These are phyloP conservation scores for Parapristionchus giblindavisi DNA, from an alignment of 2,888 invertebrate genomes.

Conservation along the genomic window DNA sequence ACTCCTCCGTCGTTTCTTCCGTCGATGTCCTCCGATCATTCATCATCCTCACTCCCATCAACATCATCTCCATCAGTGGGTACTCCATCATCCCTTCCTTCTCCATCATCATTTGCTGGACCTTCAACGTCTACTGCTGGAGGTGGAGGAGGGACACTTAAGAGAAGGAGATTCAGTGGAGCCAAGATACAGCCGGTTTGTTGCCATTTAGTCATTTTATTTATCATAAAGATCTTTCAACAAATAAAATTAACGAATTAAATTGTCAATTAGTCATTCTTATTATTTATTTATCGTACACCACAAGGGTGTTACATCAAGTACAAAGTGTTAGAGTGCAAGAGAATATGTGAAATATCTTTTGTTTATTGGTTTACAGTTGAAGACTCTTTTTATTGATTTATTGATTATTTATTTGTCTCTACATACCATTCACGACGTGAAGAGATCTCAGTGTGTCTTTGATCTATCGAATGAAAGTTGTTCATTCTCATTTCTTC, in stretches of 20 bases:
- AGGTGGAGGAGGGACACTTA: no score
- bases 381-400: no score
- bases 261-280: not conserved
- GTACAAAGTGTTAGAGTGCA: no score
- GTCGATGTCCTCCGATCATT: not conserved
- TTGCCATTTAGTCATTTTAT: not conserved
- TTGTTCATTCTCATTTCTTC: not conserved
- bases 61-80: not conserved
- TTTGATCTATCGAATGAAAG: not conserved
- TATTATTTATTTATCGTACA: not conserved
- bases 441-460: no score
- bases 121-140: constrained; percentile 41
- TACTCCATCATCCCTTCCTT: not conserved
- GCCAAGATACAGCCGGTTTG: constrained; percentile 68
- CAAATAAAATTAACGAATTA: not conserved
- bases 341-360: not conserved
- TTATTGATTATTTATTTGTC: not conserved
- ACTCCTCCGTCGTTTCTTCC: constrained; percentile 16
- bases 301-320: no score
- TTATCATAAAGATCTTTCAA: not conserved
- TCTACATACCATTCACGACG: no score
- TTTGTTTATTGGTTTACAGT: not conserved
- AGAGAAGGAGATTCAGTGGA: constrained; percentile 63
- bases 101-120: not conserved
- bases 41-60: constrained; percentile 4